Evolutionary conservation across 2,888 invertebrate genomes (phyloP), one percentile per base, ranked within the genome.

Genomic region (Nezara viridula): DNA sequence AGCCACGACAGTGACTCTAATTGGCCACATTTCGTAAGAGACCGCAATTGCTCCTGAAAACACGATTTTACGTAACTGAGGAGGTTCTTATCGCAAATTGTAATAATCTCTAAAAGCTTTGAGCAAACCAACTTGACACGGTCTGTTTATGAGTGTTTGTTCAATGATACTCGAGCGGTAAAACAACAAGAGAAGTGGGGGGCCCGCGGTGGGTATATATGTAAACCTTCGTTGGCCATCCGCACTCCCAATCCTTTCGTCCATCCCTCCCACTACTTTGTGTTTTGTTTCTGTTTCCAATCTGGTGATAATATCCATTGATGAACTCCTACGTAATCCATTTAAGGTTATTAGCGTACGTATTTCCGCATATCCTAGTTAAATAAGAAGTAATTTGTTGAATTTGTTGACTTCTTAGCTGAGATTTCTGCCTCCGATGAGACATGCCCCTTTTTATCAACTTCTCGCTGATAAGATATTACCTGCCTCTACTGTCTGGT

Each of bases 91-190:
- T 81, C 81, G 81, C 81, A 24, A 47, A 47, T 47, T 44, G 44
- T 81, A 44, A 81, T 81, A 47, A 81, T 81, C 81, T 81, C 81
- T 40, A n/a, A 81, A 44, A 81, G 40, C 81, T 81, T 16, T 44
- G n/a, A 81, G 44, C n/a, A 81, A 81, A 81, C 81, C 14, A 81
- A 81, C 81, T 81, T 44, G 81, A 81, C 81, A 81, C 44, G 81
- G 44, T 47, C 44, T 47, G n/a, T 81, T 81, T 81, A 81, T 81
- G 81, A 81, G 81, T 81, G 81, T 81, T 81, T 81, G 47, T 47
- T 81, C 44, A 81, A 73, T 73, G 66, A 73, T 73, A 73, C 66
- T 73, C 81, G 24, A 81, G n/a, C 44, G n/a, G 44, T n/a, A 2
- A 7, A 47, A 81, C 24, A 81, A 81, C 81, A 81, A 44, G n/a